Evolutionary conservation across 1,140 invertebrate species (phyloP), one percentile per base, ranked within the genome.

Genomic region (Yoshiicerus persimilis): DNA sequence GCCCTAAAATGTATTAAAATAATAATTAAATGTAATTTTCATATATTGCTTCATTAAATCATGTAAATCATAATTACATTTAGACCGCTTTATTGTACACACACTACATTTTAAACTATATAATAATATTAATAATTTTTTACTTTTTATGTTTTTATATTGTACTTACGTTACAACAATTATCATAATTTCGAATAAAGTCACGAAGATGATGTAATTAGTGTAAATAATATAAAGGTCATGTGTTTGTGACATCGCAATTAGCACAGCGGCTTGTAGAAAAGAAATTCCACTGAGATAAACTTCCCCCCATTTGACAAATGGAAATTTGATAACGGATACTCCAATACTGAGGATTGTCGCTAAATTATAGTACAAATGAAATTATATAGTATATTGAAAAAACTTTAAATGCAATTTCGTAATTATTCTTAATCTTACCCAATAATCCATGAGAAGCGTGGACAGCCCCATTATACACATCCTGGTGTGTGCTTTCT

Each of bases 381-480:
- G 9, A 66, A 27, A 66, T 36, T 8, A 32, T n/a, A n/a, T 11
- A 30, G 16, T 16, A n/a, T n/a, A n/a, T n/a, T 75, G 13, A 16
- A 75, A 75, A 11, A 13, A 11, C 1, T 11, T 39, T 39, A 39
- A 3, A 11, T 39, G 38, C 38, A 39, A 11, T 13, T 11, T 41
- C 16, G 9, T 41, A 41, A 4, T 13, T n/a, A 9, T 10, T 39
- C 47, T 36, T 84, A 87, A 30, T 4, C 90, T 88, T 91, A 92
- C 96, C 95, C 20, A 96, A 92, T 1, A 96, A 91, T 0, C 96
- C 97, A 66, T 95, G 94, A 13, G 93, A 70, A 0, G 96, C 96
- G 92, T 97, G 96, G 1, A 97, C 95, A 47, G 94, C 95, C 0
- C 96, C 97, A 92, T 97, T 96, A 89, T 96, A 96, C 38, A 94